A percentile compares a stretch with the other conserved stretches of the same genome.
Evolutionary conservation across 1,140 invertebrate species (phyloP).

Genomic region (Parapsyche elsis): DNA sequence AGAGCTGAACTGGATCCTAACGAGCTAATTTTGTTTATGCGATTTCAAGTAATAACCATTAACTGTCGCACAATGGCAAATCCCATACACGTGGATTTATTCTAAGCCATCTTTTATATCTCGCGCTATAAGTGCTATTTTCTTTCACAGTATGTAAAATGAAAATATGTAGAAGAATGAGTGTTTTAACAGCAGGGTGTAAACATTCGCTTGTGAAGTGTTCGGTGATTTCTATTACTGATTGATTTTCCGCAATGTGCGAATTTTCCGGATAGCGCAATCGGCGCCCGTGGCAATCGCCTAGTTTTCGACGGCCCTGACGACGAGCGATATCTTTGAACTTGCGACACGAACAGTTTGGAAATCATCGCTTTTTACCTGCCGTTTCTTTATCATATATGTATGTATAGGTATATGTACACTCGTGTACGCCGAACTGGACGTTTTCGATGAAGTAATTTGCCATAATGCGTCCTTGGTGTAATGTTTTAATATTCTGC

Average conservation of each 20-base stretch:
- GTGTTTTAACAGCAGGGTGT: neutral
- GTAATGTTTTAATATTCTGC: neutral
- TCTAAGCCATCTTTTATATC: no score
- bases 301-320: constrained; percentile 29
- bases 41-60: no score
- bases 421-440: neutral
- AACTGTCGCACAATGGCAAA: neutral
- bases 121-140: no score
- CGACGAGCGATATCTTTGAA: constrained; percentile 17
- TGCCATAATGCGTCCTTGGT: neutral
- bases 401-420: no score
- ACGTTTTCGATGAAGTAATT: constrained; percentile 5
- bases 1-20: neutral
- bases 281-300: constrained; percentile 28
- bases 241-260: no score
- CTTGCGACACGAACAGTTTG: constrained; percentile 21
- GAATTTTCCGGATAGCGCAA: neutral
- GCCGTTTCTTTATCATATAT: neutral
- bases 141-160: no score
- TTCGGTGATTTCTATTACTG: no score
- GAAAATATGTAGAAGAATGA: neutral
- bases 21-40: no score
- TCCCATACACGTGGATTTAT: neutral
- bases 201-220: neutral
- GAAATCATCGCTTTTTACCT: neutral